Base-by-base conservation (phyloP, 2,113 vertebrate genomes). In the Chrysemys picta region DNA sequence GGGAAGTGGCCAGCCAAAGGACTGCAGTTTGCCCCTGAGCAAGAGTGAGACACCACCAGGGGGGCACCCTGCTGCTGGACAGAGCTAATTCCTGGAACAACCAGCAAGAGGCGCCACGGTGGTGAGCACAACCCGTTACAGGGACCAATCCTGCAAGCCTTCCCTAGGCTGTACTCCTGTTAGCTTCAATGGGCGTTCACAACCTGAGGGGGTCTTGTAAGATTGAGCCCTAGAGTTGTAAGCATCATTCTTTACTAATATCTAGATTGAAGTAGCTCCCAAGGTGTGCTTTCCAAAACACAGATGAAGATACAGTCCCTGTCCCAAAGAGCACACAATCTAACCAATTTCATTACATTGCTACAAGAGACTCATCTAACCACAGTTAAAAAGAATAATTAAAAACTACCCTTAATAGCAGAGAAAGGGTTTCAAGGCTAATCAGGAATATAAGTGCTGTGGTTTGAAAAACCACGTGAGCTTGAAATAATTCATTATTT, bases 401-500 rank as follows among this genome's bases (percentile, higher is more conserved):
- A 47, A 75, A 42, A 3, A 49, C 65, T 89, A 27, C 69, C 69
- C 27, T 88, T 27, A 42, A 27, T 27, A 47, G 12, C 22, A 88
- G 87, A 54, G 76, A 89, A 76, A 45, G 57, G 19, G 90, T 31
- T 83, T 84, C 49, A 90, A 22, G 2, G 45, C 59, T 50, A 88
- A 62, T 7, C 89, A 79, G 72, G 13, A 9, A 50, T 72, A 86
- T 0, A 0, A 50, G 80, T 2, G 69, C 1, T 35, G 1, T 0
- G 24, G 4, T 80, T 54, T 8, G 5, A 79, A 47, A 78, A 78
- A 27, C 42, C 38, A 78, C 5, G 17, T 83, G 2, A 50, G 12
- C 29, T 88, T 1, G 0, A 0, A 75, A 7, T 59, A 85, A 57
- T 69, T 1, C 0, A 6, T 47, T 0, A 47, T n/a, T 25, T 11